Evolutionary conservation across 2,888 invertebrate genomes (phyloP).

Genomic region (Apotomis capreana): DNA sequence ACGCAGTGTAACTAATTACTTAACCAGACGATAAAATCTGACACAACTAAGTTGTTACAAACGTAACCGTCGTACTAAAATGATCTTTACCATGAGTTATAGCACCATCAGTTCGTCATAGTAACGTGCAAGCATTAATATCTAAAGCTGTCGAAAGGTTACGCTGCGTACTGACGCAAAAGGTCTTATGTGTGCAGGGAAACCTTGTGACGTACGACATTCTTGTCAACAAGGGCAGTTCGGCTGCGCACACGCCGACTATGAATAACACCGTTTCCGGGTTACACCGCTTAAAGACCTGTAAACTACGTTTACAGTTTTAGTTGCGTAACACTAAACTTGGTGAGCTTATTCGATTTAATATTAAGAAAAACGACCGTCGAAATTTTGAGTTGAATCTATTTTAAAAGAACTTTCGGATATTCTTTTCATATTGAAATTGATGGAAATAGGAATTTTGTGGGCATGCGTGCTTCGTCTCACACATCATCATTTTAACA

Average conservation of each 20-base stretch:
- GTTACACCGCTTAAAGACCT: slow-evolving; percentile 52
- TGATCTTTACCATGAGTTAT: slow-evolving; percentile 25
- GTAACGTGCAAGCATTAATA: slow-evolving; percentile 36
- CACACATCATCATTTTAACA: too few species aligned
- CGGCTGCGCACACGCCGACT: slow-evolving; percentile 55
- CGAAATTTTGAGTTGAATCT: too few species aligned
- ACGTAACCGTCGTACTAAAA: slow-evolving; percentile 22
- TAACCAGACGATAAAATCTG: slow-evolving; percentile 14
- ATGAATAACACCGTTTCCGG: slow-evolving; percentile 67
- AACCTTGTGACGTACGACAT: slow-evolving; percentile 5
- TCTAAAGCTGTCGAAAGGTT: slow-evolving; percentile 56
- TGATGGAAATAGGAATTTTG: too few species aligned
- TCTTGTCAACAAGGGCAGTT: slow-evolving; percentile 57
- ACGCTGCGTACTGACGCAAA: slow-evolving; percentile 37
- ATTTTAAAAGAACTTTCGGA: too few species aligned
- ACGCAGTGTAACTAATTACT: slow-evolving; percentile 1
- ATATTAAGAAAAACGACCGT: neutral
- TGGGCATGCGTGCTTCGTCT: too few species aligned
- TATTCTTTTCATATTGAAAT: too few species aligned
- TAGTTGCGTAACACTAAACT: slow-evolving; percentile 54
- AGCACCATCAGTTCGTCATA: slow-evolving; percentile 31
- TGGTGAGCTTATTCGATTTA: slow-evolving; percentile 11
- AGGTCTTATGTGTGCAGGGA: neutral
- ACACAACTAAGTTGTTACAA: slow-evolving; percentile 22
- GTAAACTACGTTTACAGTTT: slow-evolving; percentile 57